Evolutionary conservation across 2,888 invertebrate species (phyloP), one percentile per base, ranked within the genome.

Genomic region (Brassicogethes aeneus): DNA sequence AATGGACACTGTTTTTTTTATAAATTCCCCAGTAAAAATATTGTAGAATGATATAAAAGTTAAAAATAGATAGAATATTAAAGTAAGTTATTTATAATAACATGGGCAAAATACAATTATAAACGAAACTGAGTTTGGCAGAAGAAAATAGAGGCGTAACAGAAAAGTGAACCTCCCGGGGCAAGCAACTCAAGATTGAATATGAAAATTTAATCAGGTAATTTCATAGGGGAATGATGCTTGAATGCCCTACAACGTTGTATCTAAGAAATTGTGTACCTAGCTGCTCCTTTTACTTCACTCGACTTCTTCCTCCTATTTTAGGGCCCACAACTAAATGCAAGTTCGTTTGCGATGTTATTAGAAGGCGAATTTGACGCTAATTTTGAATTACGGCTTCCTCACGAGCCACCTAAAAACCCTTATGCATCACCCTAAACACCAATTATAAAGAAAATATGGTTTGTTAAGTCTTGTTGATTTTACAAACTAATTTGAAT

Each of bases 131-230:
- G 32, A 32, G 14, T 32, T 32, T 32, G 12, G 12, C 14, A 13
- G 12, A 32, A 32, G 32, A 32, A 32, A 32, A 32, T 32, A 23
- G 23, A 23, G 23, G 23, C 32, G 32, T 32, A 13, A 10, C 14
- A 32, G 32, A 12, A 32, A 32, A 32, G 32, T 10, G 32, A 32
- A 13, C 54, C 64, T 74, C 75, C 75, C 68, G 67, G 71, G 70
- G 76, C 74, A 76, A 75, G 75, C 75, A 76, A 74, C 72, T 74
- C 77, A 77, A 79, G 79, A 81, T 81, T 81, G 80, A 81, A 80
- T 80, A 80, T 81, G 80, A 81, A 81, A 81, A 76, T 80, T 80
- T 80, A 80, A 81, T 80, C 74, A 73, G 73, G 74, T 76, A 76
- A 77, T 77, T 77, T 77, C 75, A 76, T 76, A 74, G 74, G 74